Evolutionary conservation across 2,797 vertebrate genomes (phyloP).

Genomic region (Sciurus vulgaris): DNA sequence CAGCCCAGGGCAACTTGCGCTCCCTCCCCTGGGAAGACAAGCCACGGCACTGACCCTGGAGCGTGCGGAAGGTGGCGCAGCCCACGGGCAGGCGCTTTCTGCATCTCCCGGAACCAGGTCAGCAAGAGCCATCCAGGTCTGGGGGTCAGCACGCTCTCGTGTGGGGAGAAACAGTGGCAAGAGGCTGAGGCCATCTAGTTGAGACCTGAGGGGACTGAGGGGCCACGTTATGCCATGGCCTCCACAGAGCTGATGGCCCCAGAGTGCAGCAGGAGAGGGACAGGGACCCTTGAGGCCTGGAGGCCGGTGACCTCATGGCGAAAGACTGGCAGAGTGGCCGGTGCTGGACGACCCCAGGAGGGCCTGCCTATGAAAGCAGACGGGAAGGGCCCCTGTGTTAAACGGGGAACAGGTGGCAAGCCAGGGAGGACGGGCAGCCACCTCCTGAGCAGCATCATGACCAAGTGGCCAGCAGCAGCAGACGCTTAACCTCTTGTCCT

Average conservation of each 20-base stretch:
- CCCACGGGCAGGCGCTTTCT: accelerated
- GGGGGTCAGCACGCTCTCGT: no score
- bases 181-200: no score
- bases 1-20: accelerated
- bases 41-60: accelerated
- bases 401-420: background rate
- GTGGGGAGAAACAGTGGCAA: background rate
- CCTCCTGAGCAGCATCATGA: accelerated
- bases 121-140: background rate
- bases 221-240: accelerated
- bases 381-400: background rate
- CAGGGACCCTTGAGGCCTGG: accelerated
- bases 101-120: background rate
- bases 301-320: accelerated
- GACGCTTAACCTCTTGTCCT: accelerated
- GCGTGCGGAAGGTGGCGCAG: background rate
- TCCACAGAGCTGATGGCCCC: background rate
- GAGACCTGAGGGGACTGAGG: accelerated
- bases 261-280: no score
- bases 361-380: accelerated
- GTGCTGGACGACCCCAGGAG: accelerated
- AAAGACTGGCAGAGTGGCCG: accelerated
- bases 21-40: accelerated
- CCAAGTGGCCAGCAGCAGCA: accelerated
- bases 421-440: accelerated